Evolutionary conservation across 1,140 invertebrate species (phyloP), one percentile per base, ranked within the genome.

Genomic region (Paramacrobiotus metropolitanus): DNA sequence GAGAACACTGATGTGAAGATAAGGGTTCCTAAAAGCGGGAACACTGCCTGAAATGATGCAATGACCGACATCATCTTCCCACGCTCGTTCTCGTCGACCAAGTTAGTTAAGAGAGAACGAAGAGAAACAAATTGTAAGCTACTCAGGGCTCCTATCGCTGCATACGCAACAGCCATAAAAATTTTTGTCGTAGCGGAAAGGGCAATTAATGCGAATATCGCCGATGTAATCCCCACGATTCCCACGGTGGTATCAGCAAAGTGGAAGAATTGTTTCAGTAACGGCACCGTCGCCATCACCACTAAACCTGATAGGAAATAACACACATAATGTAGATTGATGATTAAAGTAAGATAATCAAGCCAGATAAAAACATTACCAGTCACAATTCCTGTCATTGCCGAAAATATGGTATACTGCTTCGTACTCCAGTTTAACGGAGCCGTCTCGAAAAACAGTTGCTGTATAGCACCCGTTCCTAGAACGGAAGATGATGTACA

Each of bases 51-150:
- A 9, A 55, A 24, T 4, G 48, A 9, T 24, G 48, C 48, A 24
- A 55, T 55, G 48, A 55, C 48, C 24, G 48, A 55, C 48, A 55
- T 55, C 48, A 55, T 55, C 24, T 55, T 55, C 15, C 48, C 48
- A 24, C 48, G 48, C 24, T 55, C 48, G 24, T 55, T 24, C 24
- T 55, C 48, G 24, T 55, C 48, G 9, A 55, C 48, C 48, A 55
- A 24, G 24, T 55, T 55, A 4, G 48, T 18, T 4, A 55, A 28
- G 9, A 55, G 48, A 28, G 48, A 18, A 4, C 48, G 9, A 4
- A 24, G 9, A 9, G 48, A 9, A 4, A 55, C 48, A 24, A 18
- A 55, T 24, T 55, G 48, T 24, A 55, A 28, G 15, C 48, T 24
- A 4, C 9, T 4, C 15, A 55, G 48, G 9, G 24, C 48, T 15